Base-by-base conservation (phyloP, 2,888 invertebrate species). In the Pyrocoelia pectoralis region DNA sequence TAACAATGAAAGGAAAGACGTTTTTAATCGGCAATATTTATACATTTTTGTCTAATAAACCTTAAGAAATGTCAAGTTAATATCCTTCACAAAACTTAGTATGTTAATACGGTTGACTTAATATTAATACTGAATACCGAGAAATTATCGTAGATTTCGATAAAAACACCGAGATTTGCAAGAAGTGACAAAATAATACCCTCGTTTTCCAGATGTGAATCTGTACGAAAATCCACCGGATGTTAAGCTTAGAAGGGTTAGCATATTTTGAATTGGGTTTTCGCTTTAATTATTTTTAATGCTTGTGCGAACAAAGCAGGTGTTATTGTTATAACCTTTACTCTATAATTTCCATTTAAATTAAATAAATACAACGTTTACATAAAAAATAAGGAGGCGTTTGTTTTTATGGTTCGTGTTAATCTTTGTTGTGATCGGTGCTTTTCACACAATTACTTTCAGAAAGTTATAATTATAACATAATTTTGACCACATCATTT, bases 21-120 rank as follows among this genome's bases (percentile, higher is more conserved):
- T 60, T 60, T 60, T 60, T 60, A 60, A 60, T 60, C 60, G 55
- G 52, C 53, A 43, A 60, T 55, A 54, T 60, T 60, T 60, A 60
- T 54, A 60, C 55, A 60, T 54, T 58, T 58, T 53, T 53, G 53
- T 59, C 53, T 59, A 43, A 59, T 59, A 59, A 52, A 52, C 53
- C 43, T 53, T 40, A 53, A 51, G 52, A 59, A 28, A 53, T 46
- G 59, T 38, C 19, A 40, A 9, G 41, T 33, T n/a, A 33, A 8
- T 33, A 33, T n/a, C 2, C 33, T 33, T 8, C 9, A 8, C 10
- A 33, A 33, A 33, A 33, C 33, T n/a, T n/a, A 33, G 10, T 33
- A n/a, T 33, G 33, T 33, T 33, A 33, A 33, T 33, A 4, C 33
- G 2, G 2, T n/a, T 33, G 33, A 33, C 33, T n/a, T 33, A 24